Evolutionary conservation across 2,797 vertebrate species (phyloP).

Genomic region (Gobio occitaniae): DNA sequence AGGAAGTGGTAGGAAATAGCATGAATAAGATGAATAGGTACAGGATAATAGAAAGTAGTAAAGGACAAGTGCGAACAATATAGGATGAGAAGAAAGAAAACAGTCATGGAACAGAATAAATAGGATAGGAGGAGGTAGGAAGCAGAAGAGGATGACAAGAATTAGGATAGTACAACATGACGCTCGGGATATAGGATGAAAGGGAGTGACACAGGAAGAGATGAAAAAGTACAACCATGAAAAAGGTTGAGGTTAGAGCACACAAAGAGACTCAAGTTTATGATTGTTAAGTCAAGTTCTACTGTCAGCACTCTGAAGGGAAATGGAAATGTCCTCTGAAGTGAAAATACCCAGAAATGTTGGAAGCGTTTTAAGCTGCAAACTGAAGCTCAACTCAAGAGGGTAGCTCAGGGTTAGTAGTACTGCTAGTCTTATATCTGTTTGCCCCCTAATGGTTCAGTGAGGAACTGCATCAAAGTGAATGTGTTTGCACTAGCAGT

Average conservation of each 20-base stretch:
- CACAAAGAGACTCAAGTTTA: slow-evolving; percentile 8
- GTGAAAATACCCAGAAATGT: slow-evolving; percentile 32
- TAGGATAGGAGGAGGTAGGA: not conserved
- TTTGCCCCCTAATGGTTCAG: slow-evolving; percentile 56
- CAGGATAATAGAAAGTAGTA: not conserved
- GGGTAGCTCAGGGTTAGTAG: not conserved
- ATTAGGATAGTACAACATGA: not conserved
- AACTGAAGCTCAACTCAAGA: not conserved
- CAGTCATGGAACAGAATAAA: not conserved
- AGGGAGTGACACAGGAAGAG: not conserved
- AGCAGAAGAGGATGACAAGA: not conserved
- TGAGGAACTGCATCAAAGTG: not conserved
- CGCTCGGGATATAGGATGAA: not conserved
- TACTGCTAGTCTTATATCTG: slow-evolving; percentile 29
- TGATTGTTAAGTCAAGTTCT: slow-evolving; percentile 22
- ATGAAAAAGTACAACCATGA: slow-evolving; percentile 8
- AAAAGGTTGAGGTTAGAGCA: not conserved
- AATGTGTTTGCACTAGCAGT: not conserved
- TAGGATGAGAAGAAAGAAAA: not conserved
- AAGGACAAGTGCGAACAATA: not conserved
- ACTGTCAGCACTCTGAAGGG: not conserved
- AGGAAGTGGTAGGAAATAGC: not conserved
- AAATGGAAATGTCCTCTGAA: slow-evolving; percentile 19
- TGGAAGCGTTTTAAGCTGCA: slow-evolving; percentile 24
- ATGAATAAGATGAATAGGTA: not conserved